Base-by-base conservation (phyloP, 2,888 invertebrate genomes). In the Neoascia interrupta region DNA sequence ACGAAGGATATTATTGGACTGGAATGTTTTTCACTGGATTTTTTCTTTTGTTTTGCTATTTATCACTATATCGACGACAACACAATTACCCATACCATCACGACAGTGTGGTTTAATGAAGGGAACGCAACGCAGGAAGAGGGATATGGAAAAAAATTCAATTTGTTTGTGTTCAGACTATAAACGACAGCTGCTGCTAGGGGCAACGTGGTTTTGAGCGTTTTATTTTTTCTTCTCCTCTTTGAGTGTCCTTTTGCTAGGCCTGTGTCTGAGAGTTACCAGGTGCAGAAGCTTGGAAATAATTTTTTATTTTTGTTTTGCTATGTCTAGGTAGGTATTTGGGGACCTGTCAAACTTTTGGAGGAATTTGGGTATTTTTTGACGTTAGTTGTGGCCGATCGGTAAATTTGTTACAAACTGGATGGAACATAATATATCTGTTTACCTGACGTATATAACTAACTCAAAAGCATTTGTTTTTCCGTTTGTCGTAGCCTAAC, bases 131-230 rank as follows among this genome's bases (percentile, higher is more conserved):
- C 15, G 6, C 26, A 37, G 2, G 37, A 34, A 47, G 51, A 54
- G 41, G 36, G 54, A 36, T 18, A 26, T n/a, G n/a, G n/a, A n/a
- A n/a, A 68, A 28, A 68, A 66, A 73, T 34, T 73, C 61, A 68
- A 63, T 79, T 73, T 68, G 60, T 79, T 79, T 73, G 79, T 73
- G 54, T 72, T 60, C 58, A 21, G 31, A 21, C 56, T 41, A 73
- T 79, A 79, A 68, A 61, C 66, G 72, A 60, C 79, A 79, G 54
- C 79, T 79, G 79, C 79, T 79, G 66, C 73, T 56, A 68, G 23
- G 79, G 73, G 79, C 79, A 79, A 79, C 79, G 66, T 73, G 73
- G 66, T 73, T 73, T 60, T 45, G 43, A 56, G 28, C n/a, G n/a
- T 49, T 43, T 36, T 28, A 47, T 56, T 34, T 10, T 34, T 31